A percentile compares a stretch with the other conserved stretches of the same genome.
phyloP scores from a whole-genome alignment of 2,113 vertebrate species.

The Oxygymnocypris stewartii region DNA sequence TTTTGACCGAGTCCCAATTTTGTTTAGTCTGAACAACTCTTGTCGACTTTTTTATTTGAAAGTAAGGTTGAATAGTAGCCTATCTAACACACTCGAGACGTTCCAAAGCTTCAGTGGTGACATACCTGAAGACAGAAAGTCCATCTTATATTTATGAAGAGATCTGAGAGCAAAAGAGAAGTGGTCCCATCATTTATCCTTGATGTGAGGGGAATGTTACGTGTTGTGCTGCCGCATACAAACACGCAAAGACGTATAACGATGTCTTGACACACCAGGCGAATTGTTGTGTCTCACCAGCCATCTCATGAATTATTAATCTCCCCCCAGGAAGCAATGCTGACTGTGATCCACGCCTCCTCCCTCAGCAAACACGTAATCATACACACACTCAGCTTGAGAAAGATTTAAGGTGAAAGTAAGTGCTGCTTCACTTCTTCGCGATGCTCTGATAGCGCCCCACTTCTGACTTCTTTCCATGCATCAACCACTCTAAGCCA shows the following conservation, averaged over 20 bases:
- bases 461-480: slow-evolving; percentile 29
- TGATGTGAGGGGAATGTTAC: slow-evolving; percentile 26
- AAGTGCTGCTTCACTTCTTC: slow-evolving; percentile 52
- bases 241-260: slow-evolving; percentile 42
- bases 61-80: background rate
- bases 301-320: slow-evolving; percentile 56
- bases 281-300: slow-evolving; percentile 50
- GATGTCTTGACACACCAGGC: slow-evolving; percentile 41
- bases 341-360: slow-evolving; percentile 43
- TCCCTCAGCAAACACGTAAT: slow-evolving; percentile 22
- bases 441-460: slow-evolving; percentile 13
- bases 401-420: slow-evolving; percentile 59
- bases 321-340: slow-evolving; percentile 53
- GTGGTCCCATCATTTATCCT: slow-evolving; percentile 38
- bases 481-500: slow-evolving; percentile 21
- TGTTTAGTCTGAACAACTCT: background rate
- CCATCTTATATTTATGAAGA: slow-evolving; percentile 52
- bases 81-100: background rate
- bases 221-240: slow-evolving; percentile 28
- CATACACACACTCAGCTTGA: slow-evolving; percentile 44
- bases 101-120: slow-evolving; percentile 17
- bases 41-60: background rate
- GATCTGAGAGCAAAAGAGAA: slow-evolving; percentile 39
- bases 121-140: slow-evolving; percentile 20
- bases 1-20: background rate